Percentiles rank a stretch among this genome's conserved stretches.
phyloP scores from a whole-genome alignment of 2,888 invertebrate genomes.

The Diloba caeruleocephala region DNA sequence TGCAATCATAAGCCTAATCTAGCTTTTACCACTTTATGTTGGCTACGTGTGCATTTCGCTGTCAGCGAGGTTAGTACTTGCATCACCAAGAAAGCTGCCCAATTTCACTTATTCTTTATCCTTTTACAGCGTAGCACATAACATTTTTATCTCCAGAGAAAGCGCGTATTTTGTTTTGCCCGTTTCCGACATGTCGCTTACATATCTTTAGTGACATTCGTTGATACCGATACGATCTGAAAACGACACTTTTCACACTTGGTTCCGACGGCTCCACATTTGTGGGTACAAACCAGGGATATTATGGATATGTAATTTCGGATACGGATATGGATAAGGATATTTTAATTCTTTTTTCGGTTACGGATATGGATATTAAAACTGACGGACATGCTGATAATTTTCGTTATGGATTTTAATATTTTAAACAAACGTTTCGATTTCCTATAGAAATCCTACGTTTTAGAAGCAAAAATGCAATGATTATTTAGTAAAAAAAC shows the following conservation, averaged over 20 bases:
- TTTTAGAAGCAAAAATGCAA: too few relatives aligned
- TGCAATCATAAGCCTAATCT: conserved; percentile 75
- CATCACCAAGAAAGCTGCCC: conserved; percentile 41
- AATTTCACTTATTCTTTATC: conserved; percentile 66
- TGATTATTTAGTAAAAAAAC: too few relatives aligned
- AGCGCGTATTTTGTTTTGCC: conserved; percentile 65
- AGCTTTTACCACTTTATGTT: conserved; percentile 74
- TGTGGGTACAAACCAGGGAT: conserved; percentile 10
- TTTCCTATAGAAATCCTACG: too few relatives aligned
- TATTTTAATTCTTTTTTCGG: too few relatives aligned
- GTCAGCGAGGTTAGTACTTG: conserved; percentile 50
- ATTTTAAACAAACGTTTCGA: too few relatives aligned
- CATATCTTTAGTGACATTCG: conserved; percentile 55
- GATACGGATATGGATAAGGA: too few relatives aligned
- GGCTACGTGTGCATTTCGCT: conserved; percentile 66
- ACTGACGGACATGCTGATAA: too few relatives aligned
- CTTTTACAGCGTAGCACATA: conserved; percentile 67
- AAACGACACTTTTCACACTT: conserved; percentile 63
- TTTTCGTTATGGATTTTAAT: too few relatives aligned
- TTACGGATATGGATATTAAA: too few relatives aligned
- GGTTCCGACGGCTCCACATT: conserved; percentile 20
- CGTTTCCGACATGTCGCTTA: conserved; percentile 62
- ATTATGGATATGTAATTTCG: too few relatives aligned
- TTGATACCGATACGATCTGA: conserved; percentile 60
- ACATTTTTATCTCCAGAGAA: conserved; percentile 75